Evolutionary conservation across 2,888 invertebrate genomes (phyloP).

Genomic region (Sepioteuthis lessoniana): DNA sequence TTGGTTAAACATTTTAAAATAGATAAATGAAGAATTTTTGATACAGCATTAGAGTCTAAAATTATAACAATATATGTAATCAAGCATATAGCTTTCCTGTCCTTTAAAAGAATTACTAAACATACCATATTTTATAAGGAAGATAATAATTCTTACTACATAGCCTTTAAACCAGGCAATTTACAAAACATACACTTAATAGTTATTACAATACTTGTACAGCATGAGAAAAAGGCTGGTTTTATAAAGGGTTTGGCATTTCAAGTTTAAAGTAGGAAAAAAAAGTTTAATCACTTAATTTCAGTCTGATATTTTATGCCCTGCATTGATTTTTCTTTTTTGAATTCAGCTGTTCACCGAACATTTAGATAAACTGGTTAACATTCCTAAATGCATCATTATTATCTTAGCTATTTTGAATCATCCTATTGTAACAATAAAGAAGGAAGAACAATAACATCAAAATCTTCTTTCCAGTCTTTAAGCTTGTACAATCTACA

Average conservation of each 20-base stretch:
- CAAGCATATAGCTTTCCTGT: too few species aligned
- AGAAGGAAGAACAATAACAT: not conserved
- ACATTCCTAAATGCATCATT: not conserved
- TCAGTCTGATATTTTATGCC: not conserved
- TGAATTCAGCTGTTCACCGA: not conserved
- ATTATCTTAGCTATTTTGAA: not conserved
- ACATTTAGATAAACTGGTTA: not conserved
- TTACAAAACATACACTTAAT: not conserved
- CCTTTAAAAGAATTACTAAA: too few species aligned
- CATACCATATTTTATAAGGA: not conserved
- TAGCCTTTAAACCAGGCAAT: not conserved
- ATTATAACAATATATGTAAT: too few species aligned
- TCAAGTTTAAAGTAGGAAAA: not conserved
- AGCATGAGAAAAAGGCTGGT: not conserved
- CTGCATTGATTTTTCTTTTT: not conserved
- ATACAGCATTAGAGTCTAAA: not conserved
- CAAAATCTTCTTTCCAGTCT: not conserved
- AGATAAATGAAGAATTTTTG: not conserved
- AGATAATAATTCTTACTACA: not conserved
- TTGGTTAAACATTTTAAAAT: not conserved
- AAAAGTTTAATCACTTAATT: not conserved
- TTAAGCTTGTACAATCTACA: not conserved
- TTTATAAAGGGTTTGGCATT: not conserved
- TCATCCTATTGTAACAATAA: not conserved
- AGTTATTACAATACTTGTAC: not conserved